Evolutionary conservation across 92 coral and sea anemone species (phyloP), one percentile per base, ranked within the genome.

Genomic region (Palythoa heliodiscus): DNA sequence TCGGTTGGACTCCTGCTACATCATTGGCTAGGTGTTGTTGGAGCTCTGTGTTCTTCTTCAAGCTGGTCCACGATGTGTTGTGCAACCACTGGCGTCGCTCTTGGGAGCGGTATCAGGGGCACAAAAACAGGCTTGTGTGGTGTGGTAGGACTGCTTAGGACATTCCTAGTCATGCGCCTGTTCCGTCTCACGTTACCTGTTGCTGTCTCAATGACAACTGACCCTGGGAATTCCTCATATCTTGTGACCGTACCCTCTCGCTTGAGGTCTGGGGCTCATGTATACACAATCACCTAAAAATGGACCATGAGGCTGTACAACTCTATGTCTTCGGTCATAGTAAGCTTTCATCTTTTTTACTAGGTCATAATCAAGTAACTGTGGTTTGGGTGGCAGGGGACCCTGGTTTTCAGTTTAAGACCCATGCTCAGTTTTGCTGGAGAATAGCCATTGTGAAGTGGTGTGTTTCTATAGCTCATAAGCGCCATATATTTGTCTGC

Each of bases 401-500:
- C 66, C 76, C 87, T 83, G 64, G 64, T 58, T 58, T 29, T 58
- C 64, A 58, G 64, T 58, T 16, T 11, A 3, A 4, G n/a, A 15
- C 64, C 23, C 63, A 38, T 52, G 85, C 84, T 83, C n/a, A 83
- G 52, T 57, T 88, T 88, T 66, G 85, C 84, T 16, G 84, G 87
- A 43, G 83, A 88, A 77, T 76, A 82, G 22, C 77, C 88, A 43
- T 69, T 70, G 57, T 83, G 84, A 40, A 66, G 52, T 52, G 73
- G 85, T 47, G 70, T 24, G 70, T 82, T 71, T 75, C 64, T 82
- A 47, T 83, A 76, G 78, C 38, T 66, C 38, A 88, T 69, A 78
- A 83, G 88, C 12, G 85, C 88, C 58, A 88, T 29, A 35, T 87
- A 87, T 39, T 75, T 79, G 43, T 81, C 88, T n/a, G 58, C 29